Percentiles rank a stretch among this genome's conserved stretches.
Conservation (phyloP, 2,797 vertebrate genomes). For the Notoglanidium macrostoma region DNA sequence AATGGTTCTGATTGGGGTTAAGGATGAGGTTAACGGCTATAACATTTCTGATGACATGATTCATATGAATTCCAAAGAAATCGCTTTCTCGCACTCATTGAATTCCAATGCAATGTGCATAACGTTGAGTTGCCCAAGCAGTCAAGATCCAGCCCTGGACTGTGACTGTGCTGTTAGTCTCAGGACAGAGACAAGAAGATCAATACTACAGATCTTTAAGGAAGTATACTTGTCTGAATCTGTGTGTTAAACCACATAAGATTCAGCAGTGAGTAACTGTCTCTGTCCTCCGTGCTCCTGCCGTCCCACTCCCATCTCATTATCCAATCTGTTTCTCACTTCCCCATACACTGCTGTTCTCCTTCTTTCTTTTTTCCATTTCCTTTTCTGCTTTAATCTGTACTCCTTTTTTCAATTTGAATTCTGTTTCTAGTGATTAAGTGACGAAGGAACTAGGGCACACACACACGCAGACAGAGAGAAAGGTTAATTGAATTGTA, state of each 20-base stretch:
- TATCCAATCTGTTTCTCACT: slow-evolving; percentile 7
- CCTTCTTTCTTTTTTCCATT: slow-evolving; percentile 31
- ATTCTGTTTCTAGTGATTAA: slow-evolving; percentile 64
- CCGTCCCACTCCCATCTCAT: neutral
- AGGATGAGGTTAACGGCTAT: neutral
- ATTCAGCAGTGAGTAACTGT: slow-evolving; percentile 6
- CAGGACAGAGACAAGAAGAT: neutral
- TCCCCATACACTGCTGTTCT: neutral
- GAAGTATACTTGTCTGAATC: neutral
- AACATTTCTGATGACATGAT: slow-evolving; percentile 18
- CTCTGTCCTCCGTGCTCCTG: slow-evolving; percentile 23
- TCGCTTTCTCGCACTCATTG: neutral
- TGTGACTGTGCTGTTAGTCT: neutral
- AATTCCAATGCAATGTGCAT: neutral
- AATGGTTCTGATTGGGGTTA: slow-evolving; percentile 9
- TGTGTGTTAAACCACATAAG: neutral
- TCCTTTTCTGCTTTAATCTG: neutral
- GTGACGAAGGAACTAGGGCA: slow-evolving; percentile 49
- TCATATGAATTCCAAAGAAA: slow-evolving; percentile 1
- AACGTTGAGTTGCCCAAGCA: neutral
- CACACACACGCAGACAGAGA: slow-evolving; percentile 61
- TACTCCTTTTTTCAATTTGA: slow-evolving; percentile 6
- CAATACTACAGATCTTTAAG: slow-evolving; percentile 9
- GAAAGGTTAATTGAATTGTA: slow-evolving; percentile 83
- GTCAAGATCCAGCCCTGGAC: neutral